Base-by-base conservation (phyloP, 1,140 invertebrate species). In the Cherax quadricarinatus region DNA sequence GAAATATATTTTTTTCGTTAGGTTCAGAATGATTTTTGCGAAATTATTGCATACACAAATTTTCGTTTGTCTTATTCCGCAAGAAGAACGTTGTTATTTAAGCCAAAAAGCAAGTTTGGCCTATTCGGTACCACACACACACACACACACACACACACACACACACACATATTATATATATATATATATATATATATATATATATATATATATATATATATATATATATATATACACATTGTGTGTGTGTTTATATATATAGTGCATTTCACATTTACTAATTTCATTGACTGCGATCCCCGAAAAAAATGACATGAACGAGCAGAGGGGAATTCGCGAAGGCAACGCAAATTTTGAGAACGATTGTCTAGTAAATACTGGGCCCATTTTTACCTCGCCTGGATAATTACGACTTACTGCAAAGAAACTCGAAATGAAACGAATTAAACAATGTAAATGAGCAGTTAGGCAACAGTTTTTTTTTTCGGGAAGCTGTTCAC, bases 401-500 rank as follows among this genome's bases (percentile, higher is more conserved):
- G n/a, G 70, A 75, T 75, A 75, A 75, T 75, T 30, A 75, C 70
- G 70, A 24, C 70, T 5, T 7, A 30, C 70, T 30, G 70, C 21
- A 75, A 75, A 75, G 70, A 75, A 75, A 75, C 70, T 21, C n/a
- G 70, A 30, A 75, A 75, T 30, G 70, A 75, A 75, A 75, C 70
- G 70, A 30, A 75, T 75, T 75, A 75, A 75, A 75, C 70, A 75
- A 75, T 75, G 70, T 75, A 66, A 66, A 75, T 30, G 70, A 75
- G 70, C 70, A 24, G 70, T 75, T 75, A 30, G 70, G 62, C 62
- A 66, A 75, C n/a, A 9, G n/a, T 30, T 75, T 30, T 9, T 73
- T 24, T 73, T 75, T 30, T n/a, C n/a, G 5, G n/a, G 70, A 75
- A 30, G 70, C 12, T 30, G 70, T 75, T 75, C 70, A 75, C 70